phyloP scores from a whole-genome alignment of 1,140 invertebrate genomes.

The Sarcophaga peregrina region DNA sequence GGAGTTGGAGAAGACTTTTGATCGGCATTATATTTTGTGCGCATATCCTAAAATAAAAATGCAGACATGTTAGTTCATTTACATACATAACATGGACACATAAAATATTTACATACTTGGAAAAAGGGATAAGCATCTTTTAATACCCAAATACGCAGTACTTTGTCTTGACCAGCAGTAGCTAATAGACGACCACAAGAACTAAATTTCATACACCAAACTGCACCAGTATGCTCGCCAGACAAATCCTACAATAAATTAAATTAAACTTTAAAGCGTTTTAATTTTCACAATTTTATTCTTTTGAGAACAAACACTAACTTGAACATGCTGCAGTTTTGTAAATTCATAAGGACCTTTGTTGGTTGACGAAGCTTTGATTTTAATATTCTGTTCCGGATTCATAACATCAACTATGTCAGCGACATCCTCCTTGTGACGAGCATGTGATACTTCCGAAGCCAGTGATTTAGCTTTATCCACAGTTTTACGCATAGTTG shows the following conservation, averaged over 20 bases:
- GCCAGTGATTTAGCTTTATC: slow-evolving; percentile 91
- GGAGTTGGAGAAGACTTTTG: slow-evolving; percentile 87
- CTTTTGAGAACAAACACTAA: slow-evolving; percentile 21
- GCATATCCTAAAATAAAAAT: slow-evolving; percentile 80
- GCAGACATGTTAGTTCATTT: background rate
- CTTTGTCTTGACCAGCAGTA: slow-evolving; percentile 94
- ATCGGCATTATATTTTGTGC: slow-evolving; percentile 91
- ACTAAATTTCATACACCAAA: slow-evolving; percentile 99
- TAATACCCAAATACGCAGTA: slow-evolving; percentile 94
- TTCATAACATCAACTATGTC: slow-evolving; percentile 86
- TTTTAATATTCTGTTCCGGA: slow-evolving; percentile 87
- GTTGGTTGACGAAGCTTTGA: slow-evolving; percentile 93
- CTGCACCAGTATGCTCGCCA: slow-evolving; percentile 88
- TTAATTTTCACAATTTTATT: slow-evolving; percentile 47
- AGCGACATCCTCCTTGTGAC: slow-evolving; percentile 86
- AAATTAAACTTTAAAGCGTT: slow-evolving; percentile 49
- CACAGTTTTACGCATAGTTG: slow-evolving; percentile 88
- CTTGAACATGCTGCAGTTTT: slow-evolving; percentile 73
- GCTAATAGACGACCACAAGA: slow-evolving; percentile 92
- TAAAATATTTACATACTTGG: slow-evolving; percentile 69
- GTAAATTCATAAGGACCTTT: slow-evolving; percentile 96
- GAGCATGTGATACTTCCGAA: slow-evolving; percentile 84
- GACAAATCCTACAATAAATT: slow-evolving; percentile 72
- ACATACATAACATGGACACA: background rate
- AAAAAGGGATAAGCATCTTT: slow-evolving; percentile 89